Percentiles rank a stretch among this genome's conserved stretches.
Conservation (phyloP, 1,140 invertebrate genomes). For the Zaprionus davidi region DNA sequence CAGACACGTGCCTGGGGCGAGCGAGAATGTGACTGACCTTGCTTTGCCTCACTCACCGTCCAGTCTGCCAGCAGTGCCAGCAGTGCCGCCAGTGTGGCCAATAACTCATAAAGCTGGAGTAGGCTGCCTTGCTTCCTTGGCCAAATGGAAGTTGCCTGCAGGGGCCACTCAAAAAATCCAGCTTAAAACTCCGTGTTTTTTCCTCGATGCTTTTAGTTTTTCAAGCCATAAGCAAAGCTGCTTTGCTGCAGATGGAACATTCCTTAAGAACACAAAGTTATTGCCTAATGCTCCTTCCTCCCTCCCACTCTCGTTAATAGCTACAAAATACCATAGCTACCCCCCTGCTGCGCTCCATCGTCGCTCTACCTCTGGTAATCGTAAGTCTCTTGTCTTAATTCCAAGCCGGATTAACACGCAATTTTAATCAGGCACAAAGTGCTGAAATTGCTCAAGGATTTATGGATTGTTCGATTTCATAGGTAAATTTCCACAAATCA, state of each 20-base stretch:
- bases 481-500: conserved; percentile 6
- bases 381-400: neutral
- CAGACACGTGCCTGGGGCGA: neutral
- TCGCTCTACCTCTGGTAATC: neutral
- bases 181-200: neutral
- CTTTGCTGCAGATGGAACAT: neutral
- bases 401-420: neutral
- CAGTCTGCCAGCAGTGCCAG: neutral
- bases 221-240: neutral
- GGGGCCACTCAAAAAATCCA: no score
- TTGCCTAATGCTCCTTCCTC: neutral
- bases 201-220: neutral
- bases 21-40: neutral
- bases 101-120: neutral
- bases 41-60: neutral
- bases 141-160: neutral
- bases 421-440: neutral
- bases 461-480: conserved; percentile 2
- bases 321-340: neutral
- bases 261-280: neutral
- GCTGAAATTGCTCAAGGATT: neutral
- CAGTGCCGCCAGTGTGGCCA: no score
- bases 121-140: neutral
- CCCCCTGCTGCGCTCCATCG: neutral
- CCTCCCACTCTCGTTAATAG: neutral